Conservation (phyloP, 2,797 vertebrate genomes). For the Protosalanx chinensis region DNA sequence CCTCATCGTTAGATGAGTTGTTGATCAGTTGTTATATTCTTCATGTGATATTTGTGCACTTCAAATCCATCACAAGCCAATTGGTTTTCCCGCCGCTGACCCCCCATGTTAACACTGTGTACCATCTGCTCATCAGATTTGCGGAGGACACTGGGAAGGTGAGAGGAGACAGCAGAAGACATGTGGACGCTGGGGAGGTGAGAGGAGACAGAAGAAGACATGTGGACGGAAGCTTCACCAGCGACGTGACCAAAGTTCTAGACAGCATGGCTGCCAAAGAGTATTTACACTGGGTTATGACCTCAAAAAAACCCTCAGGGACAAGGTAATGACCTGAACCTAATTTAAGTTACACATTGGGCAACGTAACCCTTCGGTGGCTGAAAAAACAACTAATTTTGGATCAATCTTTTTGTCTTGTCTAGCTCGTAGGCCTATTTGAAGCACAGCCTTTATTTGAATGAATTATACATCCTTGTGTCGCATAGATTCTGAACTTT, state of each 20-base stretch:
- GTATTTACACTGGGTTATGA: constrained; percentile 94
- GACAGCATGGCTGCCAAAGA: constrained; percentile 92
- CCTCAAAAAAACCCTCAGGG: constrained; percentile 79
- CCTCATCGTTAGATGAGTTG: not conserved
- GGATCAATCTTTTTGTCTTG: not conserved
- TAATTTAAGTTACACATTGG: not conserved
- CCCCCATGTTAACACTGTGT: not conserved
- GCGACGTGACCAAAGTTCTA: constrained; percentile 91
- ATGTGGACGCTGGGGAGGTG: constrained; percentile 78
- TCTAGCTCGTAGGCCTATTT: not conserved
- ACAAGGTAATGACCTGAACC: constrained; percentile 64
- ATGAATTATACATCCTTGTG: not conserved
- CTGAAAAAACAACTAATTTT: not conserved
- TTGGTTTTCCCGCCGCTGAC: not conserved
- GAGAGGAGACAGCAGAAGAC: constrained; percentile 77
- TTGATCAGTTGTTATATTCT: not conserved
- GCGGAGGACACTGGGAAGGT: constrained; percentile 65
- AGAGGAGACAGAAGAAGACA: constrained; percentile 80
- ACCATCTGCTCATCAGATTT: constrained; percentile 68
- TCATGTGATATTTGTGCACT: not conserved
- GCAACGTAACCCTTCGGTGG: not conserved
- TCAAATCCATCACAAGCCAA: not conserved
- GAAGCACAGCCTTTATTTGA: not conserved
- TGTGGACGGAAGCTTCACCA: constrained; percentile 94
- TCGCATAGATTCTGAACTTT: not conserved